These are phyloP conservation scores for Pipistrellus nathusii DNA, from an alignment of 2,797 vertebrate genomes.

Conservation along the genomic window DNA sequence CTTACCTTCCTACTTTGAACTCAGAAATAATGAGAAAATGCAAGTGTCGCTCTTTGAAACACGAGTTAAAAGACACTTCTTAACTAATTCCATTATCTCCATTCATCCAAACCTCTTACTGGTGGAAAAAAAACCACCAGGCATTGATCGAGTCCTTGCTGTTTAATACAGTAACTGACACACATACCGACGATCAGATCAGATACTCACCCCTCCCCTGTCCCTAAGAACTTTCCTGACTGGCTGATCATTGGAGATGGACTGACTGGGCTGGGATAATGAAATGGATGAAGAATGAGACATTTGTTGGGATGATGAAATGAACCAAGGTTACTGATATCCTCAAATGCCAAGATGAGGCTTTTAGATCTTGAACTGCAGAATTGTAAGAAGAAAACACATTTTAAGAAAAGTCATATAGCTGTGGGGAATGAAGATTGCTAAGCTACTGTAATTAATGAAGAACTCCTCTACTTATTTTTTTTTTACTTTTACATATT, in stretches of 20 bases:
- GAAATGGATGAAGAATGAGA: not conserved
- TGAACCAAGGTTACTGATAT: not conserved
- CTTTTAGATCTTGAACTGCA: not conserved
- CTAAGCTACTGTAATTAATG: slow-evolving; percentile 17
- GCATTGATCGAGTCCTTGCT: not conserved
- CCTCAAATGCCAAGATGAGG: not conserved
- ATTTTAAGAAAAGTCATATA: not conserved
- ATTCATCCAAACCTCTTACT: not conserved
- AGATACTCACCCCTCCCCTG: not conserved
- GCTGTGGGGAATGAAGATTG: not conserved
- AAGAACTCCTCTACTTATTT: not conserved
- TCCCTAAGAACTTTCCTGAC: not conserved
- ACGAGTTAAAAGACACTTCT: not conserved
- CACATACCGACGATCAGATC: not conserved
- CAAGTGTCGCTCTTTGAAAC: not conserved
- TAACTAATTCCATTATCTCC: not conserved
- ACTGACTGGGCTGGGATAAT: not conserved
- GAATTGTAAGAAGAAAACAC: not conserved
- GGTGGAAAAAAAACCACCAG: not conserved
- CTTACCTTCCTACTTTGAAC: not conserved
- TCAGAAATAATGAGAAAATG: slow-evolving; percentile 19
- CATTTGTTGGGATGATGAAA: not conserved
- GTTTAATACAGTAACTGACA: not conserved
- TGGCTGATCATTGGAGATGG: not conserved
- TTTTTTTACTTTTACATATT: not conserved